phyloP scores from a whole-genome alignment of 2,888 invertebrate genomes.

The Ormia ochracea region DNA sequence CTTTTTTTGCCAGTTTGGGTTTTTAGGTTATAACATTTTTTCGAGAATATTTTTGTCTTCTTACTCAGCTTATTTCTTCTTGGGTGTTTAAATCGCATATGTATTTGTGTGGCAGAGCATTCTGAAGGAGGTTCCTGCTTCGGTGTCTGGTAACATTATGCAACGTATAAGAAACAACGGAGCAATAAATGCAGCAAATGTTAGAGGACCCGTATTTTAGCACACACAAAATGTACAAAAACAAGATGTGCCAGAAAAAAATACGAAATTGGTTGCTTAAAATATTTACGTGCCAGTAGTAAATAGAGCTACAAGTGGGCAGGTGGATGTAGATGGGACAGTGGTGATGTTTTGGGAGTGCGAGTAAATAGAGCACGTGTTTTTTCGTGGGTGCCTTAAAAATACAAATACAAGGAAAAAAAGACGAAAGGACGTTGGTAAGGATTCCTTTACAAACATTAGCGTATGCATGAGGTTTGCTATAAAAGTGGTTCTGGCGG shows the following conservation, averaged over 20 bases:
- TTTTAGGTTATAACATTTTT: slow-evolving; percentile 56
- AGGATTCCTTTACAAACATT: slow-evolving; percentile 33
- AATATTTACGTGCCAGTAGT: slow-evolving; percentile 37
- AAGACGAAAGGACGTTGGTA: slow-evolving; percentile 38
- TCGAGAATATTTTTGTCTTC: slow-evolving; percentile 47
- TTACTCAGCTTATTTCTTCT: slow-evolving; percentile 11
- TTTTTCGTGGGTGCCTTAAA: slow-evolving; percentile 42
- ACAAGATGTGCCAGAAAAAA: slow-evolving; percentile 35
- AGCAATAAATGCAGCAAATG: slow-evolving; percentile 51
- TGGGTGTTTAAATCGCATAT: slow-evolving; percentile 10
- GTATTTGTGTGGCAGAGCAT: background rate
- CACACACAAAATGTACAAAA: slow-evolving; percentile 25
- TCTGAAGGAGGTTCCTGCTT: slow-evolving; percentile 12
- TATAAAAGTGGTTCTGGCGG: background rate
- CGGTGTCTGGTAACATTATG: slow-evolving; percentile 49
- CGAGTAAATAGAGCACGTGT: slow-evolving; percentile 58
- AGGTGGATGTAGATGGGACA: background rate
- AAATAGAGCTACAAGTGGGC: slow-evolving; percentile 64
- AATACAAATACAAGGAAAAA: slow-evolving; percentile 21
- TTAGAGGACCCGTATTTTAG: slow-evolving; percentile 46
- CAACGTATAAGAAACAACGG: slow-evolving; percentile 48
- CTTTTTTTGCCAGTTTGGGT: slow-evolving; percentile 50
- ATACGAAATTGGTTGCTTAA: slow-evolving; percentile 58
- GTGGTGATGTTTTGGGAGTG: slow-evolving; percentile 13
- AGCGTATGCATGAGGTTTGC: slow-evolving; percentile 3